Evolutionary conservation across 2,113 vertebrate genomes (phyloP).

Genomic region (Arvicanthis niloticus): DNA sequence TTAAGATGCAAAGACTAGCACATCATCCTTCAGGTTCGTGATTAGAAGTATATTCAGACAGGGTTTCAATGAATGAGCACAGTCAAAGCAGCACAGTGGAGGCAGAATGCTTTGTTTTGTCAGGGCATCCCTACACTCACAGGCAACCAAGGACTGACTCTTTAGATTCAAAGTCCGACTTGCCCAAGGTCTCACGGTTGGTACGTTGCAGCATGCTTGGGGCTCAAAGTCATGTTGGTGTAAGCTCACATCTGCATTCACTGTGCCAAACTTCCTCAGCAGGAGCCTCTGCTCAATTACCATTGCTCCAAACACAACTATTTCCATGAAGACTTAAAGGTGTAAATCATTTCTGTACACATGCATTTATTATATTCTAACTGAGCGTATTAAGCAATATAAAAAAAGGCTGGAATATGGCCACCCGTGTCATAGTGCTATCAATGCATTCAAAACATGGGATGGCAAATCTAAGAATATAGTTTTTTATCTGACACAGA

Average conservation of each 20-base stretch:
- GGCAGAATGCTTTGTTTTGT: background rate
- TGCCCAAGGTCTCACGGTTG: background rate
- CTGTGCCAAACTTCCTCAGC: background rate
- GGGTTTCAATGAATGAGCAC: background rate
- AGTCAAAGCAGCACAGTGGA: background rate
- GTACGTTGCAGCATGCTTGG: background rate
- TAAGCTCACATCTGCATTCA: background rate
- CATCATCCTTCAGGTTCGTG: background rate
- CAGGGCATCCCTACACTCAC: background rate
- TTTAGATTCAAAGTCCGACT: background rate
- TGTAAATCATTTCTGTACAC: background rate
- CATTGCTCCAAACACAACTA: background rate
- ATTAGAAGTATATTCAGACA: background rate
- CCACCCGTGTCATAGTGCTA: background rate
- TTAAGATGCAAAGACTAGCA: conserved; percentile 20
- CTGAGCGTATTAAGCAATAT: background rate
- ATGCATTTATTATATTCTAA: conserved; percentile 1
- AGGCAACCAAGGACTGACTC: background rate
- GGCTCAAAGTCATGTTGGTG: background rate
- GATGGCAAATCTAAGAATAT: background rate
- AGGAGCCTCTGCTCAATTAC: background rate
- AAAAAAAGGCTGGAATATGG: background rate
- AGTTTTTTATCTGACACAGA: background rate
- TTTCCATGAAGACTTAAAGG: background rate
- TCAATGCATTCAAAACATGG: background rate